phyloP scores from a whole-genome alignment of 2,888 invertebrate species.

The Athalia cordata region DNA sequence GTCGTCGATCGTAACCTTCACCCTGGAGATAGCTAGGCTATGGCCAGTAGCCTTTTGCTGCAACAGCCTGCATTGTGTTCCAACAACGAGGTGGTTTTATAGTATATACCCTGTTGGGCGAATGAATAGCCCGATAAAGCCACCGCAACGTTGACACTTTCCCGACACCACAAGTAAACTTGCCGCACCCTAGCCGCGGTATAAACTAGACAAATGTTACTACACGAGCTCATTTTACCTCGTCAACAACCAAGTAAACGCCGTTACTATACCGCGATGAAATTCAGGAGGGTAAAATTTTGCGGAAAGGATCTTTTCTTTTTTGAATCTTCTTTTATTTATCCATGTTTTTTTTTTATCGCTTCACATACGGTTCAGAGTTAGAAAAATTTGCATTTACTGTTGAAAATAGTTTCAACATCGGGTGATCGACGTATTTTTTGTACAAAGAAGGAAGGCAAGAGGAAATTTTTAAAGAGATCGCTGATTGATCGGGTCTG shows the following conservation, averaged over 20 bases:
- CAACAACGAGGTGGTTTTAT: not conserved
- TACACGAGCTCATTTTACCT: too few species aligned
- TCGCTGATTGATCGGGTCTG: conserved; percentile 33
- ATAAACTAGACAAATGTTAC: not conserved
- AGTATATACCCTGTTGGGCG: conserved; percentile 1
- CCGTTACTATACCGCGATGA: too few species aligned
- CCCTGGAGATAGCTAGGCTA: not conserved
- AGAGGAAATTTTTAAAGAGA: not conserved
- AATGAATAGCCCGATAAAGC: conserved; percentile 37
- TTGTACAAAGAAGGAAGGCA: not conserved
- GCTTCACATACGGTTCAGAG: too few species aligned
- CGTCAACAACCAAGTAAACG: too few species aligned
- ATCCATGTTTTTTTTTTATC: too few species aligned
- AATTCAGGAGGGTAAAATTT: too few species aligned
- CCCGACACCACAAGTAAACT: conserved; percentile 22
- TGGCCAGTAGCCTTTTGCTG: not conserved
- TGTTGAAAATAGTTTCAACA: too few species aligned
- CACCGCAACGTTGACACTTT: conserved; percentile 41
- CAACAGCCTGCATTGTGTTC: conserved; percentile 10
- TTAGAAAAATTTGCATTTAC: too few species aligned
- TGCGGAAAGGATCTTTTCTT: too few species aligned
- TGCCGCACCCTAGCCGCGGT: not conserved
- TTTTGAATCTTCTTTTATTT: too few species aligned
- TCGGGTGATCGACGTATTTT: not conserved
- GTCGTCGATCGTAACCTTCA: conserved; percentile 34